A percentile compares a stretch with the other conserved stretches of the same genome.
Conservation (phyloP, 2,797 vertebrate species). For the Triplophysa yarkandensis region DNA sequence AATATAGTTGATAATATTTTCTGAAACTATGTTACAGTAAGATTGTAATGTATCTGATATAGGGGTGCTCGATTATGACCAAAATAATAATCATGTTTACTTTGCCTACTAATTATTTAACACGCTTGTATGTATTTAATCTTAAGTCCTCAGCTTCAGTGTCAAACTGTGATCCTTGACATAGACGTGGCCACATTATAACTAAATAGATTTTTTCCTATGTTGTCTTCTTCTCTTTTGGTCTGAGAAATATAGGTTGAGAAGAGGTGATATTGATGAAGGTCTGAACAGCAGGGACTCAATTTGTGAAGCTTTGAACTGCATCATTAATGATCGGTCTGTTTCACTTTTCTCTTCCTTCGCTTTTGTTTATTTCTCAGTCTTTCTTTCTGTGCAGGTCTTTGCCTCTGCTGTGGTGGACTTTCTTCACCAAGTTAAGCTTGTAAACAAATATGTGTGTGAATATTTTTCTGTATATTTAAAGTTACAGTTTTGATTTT, state of each 20-base stretch:
- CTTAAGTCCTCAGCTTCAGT: background rate
- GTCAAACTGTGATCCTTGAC: background rate
- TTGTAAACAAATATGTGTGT: background rate
- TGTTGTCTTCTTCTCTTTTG: background rate
- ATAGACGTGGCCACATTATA: background rate
- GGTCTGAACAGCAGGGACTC: constrained; percentile 18
- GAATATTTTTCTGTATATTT: background rate
- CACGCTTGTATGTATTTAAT: too few species aligned
- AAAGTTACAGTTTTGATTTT: background rate
- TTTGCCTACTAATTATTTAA: too few species aligned
- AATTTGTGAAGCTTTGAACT: constrained; percentile 24
- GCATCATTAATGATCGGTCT: constrained; percentile 36
- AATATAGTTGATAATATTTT: background rate
- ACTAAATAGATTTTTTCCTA: constrained; percentile 4
- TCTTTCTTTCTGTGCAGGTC: constrained; percentile 8
- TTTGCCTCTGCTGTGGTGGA: background rate
- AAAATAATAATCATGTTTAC: too few species aligned
- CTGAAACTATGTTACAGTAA: background rate
- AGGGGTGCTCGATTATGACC: too few species aligned
- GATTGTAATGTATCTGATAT: constrained; percentile 1
- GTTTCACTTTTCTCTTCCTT: constrained; percentile 6
- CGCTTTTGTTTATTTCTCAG: background rate
- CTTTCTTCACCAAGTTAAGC: background rate
- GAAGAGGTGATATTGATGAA: constrained; percentile 22
- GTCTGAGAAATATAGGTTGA: constrained; percentile 1